phyloP scores from a whole-genome alignment of 2,797 vertebrate genomes.

The Rhabdomys pumilio region DNA sequence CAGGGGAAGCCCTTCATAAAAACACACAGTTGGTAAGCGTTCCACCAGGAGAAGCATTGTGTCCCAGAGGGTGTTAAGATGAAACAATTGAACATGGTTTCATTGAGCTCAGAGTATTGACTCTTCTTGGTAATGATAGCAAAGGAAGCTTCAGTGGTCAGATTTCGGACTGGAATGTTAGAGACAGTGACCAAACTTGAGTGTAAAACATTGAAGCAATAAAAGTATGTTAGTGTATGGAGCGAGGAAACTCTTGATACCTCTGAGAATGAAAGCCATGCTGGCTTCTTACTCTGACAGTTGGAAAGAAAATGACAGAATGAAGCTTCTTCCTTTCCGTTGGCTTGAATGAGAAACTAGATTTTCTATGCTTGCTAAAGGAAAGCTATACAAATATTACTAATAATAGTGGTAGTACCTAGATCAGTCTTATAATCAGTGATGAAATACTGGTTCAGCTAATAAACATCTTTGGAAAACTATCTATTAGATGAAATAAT shows the following conservation, averaged over 20 bases:
- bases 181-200: not conserved
- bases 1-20: conserved; percentile 68
- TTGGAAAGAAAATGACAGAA: conserved; percentile 21
- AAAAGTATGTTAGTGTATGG: not conserved
- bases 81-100: conserved; percentile 47
- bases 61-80: conserved; percentile 68
- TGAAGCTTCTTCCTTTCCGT: not conserved
- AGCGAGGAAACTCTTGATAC: not conserved
- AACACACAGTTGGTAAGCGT: not conserved
- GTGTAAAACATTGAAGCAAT: conserved; percentile 9
- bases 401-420: not conserved
- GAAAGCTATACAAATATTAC: not conserved
- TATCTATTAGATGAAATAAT: not conserved
- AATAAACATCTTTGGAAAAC: not conserved
- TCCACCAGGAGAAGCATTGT: conserved; percentile 39
- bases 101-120: conserved; percentile 2
- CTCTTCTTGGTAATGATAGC: not conserved
- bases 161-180: conserved; percentile 26
- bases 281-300: not conserved
- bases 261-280: not conserved
- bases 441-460: not conserved
- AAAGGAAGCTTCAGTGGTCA: not conserved
- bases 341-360: conserved; percentile 4
- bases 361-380: conserved; percentile 19
- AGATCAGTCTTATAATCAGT: not conserved